Base-by-base conservation (phyloP, 92 coral and sea anemone species). In the Pocillopora grandis region DNA sequence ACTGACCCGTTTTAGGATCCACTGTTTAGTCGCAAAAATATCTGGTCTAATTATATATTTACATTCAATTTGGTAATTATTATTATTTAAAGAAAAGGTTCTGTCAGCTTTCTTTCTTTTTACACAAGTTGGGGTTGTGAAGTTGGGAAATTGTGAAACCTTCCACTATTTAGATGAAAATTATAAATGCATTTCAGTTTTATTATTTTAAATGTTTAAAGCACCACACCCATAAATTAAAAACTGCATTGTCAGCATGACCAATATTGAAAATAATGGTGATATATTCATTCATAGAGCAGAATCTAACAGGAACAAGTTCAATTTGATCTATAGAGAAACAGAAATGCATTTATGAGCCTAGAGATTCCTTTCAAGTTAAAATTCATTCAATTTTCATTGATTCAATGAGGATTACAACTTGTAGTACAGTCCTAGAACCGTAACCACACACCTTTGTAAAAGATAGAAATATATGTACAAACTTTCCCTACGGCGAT, bases 371-470 rank as follows among this genome's bases (percentile, higher is more conserved):
- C 55, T n/a, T 70, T 35, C 57, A 70, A 14, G 74, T 70, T 70
- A 52, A 70, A 35, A 70, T 70, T 70, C 84, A 59, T 58, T 36
- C 7, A 71, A 18, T 23, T 37, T 69, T 87, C 97, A 93, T 89
- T 93, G 97, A 93, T 93, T 89, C 94, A 93, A 93, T 93, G 97
- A 82, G 80, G 85, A 68, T 60, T 57, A 81, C 81, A 70, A 55
- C 12, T 42, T 37, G 58, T 20, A 33, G 76, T 75, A 76, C 78
- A 73, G 75, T 62, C 20, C 36, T 66, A 36, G 33, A 70, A 68
- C 82, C 68, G 86, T 62, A 35, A 62, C 74, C 64, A 72, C 67
- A 3, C 66, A 49, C 72, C 20, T 83, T 67, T 31, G 55, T 68
- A 68, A 68, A 80, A 68, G 84, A 67, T 80, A 78, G 49, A 82